Evolutionary conservation across 2,797 vertebrate species (phyloP).

Genomic region (Diplodus sargus): DNA sequence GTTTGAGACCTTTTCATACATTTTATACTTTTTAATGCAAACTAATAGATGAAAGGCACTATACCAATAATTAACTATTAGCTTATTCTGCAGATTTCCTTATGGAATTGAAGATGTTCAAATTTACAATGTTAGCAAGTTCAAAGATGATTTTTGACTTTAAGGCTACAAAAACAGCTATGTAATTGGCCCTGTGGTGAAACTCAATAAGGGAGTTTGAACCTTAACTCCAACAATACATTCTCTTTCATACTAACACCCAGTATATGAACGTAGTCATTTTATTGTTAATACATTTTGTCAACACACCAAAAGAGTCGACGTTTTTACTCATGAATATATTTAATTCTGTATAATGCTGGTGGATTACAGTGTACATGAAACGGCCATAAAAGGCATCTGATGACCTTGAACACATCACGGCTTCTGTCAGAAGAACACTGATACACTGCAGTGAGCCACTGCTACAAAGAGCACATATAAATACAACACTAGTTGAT

Average conservation of each 20-base stretch:
- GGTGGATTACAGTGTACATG: constrained; percentile 49
- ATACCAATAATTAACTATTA: neutral
- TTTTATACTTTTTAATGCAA: neutral
- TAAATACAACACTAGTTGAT: constrained; percentile 45
- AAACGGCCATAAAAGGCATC: constrained; percentile 12
- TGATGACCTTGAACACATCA: constrained; percentile 9
- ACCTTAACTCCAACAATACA: no score
- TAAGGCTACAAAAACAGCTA: no score
- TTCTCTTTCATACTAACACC: no score
- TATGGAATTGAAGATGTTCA: neutral
- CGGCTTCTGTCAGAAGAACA: constrained; percentile 13
- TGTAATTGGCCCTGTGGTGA: no score
- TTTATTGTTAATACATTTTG: neutral
- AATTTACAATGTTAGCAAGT: neutral
- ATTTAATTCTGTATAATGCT: constrained; percentile 66
- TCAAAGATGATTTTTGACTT: no score
- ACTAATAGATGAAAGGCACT: neutral
- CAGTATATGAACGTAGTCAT: no score
- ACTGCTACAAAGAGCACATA: constrained; percentile 19
- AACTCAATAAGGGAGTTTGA: no score
- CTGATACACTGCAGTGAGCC: constrained; percentile 34
- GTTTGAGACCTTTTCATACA: neutral
- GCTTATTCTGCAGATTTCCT: neutral
- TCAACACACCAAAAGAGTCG: neutral
- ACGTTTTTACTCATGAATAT: constrained; percentile 44